Base-by-base conservation (phyloP, 2,888 invertebrate genomes). In the Morpho achilles region DNA sequence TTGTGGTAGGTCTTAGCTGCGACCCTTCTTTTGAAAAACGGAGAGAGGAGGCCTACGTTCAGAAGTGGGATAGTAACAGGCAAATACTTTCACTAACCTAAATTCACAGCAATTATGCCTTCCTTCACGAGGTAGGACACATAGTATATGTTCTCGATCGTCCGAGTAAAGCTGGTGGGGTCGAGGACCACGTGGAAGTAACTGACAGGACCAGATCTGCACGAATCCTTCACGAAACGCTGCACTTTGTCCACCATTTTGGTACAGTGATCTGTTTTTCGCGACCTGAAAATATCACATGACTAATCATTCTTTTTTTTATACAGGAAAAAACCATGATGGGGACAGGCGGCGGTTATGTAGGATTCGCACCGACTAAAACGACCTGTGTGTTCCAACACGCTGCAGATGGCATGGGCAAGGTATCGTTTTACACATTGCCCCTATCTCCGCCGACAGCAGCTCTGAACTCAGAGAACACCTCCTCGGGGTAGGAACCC, bases 131-230 rank as follows among this genome's bases (percentile, higher is more conserved):
- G 82, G 79, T 94, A 94, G 0, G 94, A 91, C n/a, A 92, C 82
- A 68, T 94, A 90, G 78, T 94, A 92, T 47, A 94, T 87, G 70
- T 94, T 94, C 82, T 94, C 93, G 0, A 94, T 84, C 40, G 93
- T 93, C 55, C 83, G 80, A 1, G 91, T 80, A 83, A 93, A 94
- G 77, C 91, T 90, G 41, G 72, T 70, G 0, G 93, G 93, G 75
- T 94, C 91, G 59, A 94, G 73, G 16, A 93, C 91, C 8, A 92
- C 74, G 68, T 91, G 84, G 77, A 92, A 94, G 75, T 93, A 94
- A 67, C 91, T 89, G 4, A 94, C 77, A 0, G 93, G 91, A 41
- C 76, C 59, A 3, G 69, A 59, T 3, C 79, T 63, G 61, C 84
- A 92, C 53, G 81, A 77, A 45, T 83, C 76, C 0, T 58, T 73